Conservation (phyloP, 1,140 invertebrate species). For the Cryptotermes secundus region DNA sequence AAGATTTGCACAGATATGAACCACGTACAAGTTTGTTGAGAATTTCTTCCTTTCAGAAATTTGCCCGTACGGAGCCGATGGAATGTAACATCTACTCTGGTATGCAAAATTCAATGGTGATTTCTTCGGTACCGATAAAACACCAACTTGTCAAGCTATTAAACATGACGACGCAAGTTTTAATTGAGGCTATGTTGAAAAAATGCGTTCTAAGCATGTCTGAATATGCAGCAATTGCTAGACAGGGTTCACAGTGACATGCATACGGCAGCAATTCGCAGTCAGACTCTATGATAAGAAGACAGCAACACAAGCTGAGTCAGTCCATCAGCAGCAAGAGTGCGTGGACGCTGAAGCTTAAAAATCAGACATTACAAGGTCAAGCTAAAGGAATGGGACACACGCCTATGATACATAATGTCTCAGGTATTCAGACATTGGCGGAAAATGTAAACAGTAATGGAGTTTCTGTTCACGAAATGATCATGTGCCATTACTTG, state of each 20-base stretch:
- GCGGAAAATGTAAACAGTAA: too few species aligned
- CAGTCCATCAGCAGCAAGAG: not conserved
- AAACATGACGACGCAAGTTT: not conserved
- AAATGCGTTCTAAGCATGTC: not conserved
- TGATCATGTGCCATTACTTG: too few species aligned
- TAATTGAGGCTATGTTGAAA: not conserved
- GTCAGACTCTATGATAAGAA: too few species aligned
- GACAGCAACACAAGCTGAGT: too few species aligned
- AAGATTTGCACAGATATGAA: too few species aligned
- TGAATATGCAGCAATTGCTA: not conserved
- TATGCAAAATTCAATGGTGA: not conserved
- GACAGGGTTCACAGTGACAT: not conserved
- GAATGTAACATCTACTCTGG: too few species aligned
- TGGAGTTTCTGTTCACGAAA: too few species aligned
- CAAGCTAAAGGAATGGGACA: not conserved
- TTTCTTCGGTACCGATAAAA: not conserved
- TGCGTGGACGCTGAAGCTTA: not conserved
- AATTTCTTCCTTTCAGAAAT: too few species aligned
- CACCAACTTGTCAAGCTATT: not conserved
- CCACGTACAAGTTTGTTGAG: too few species aligned
- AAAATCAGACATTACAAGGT: not conserved
- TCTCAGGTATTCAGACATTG: not conserved
- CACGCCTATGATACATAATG: too few species aligned
- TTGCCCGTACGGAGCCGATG: too few species aligned
- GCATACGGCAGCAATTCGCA: too few species aligned